A percentile compares a stretch with the other conserved stretches of the same genome.
Evolutionary conservation across 2,888 invertebrate genomes (phyloP).

Genomic region (Ischnus inquisitorius): DNA sequence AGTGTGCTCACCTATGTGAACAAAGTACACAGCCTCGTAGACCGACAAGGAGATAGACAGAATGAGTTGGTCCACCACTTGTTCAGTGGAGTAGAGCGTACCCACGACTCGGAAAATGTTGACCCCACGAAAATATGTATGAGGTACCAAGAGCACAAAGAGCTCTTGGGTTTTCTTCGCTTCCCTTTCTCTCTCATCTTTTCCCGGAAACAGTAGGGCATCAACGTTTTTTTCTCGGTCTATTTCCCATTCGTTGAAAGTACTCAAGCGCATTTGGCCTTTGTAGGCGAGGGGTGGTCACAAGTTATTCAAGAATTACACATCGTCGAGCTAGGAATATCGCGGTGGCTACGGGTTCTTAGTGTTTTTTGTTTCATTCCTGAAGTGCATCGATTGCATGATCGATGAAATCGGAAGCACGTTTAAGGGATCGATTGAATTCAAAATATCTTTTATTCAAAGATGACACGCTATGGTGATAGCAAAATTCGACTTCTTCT

Average conservation of each 20-base stretch:
- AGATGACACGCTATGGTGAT: not conserved
- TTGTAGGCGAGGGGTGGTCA: conserved; percentile 5
- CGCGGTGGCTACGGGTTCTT: not conserved
- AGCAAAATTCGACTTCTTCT: not conserved
- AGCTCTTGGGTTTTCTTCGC: conserved; percentile 48
- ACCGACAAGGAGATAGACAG: not conserved
- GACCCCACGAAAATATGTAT: conserved; percentile 66
- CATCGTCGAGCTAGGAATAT: not conserved
- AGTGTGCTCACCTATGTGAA: conserved; percentile 35
- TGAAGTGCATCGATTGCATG: not conserved
- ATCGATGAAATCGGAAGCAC: not conserved
- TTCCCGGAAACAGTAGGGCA: conserved; percentile 3
- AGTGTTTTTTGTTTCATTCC: not conserved
- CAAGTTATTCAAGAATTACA: conserved; percentile 27
- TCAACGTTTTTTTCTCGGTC: conserved; percentile 28
- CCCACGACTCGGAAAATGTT: conserved; percentile 61
- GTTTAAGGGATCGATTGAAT: not conserved
- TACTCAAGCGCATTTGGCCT: conserved; percentile 3
- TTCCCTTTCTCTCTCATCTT: not conserved
- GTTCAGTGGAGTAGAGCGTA: conserved; percentile 35
- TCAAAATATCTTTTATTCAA: not conserved
- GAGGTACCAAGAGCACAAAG: conserved; percentile 50
- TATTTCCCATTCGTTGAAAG: conserved; percentile 20
- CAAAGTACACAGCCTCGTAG: not conserved
- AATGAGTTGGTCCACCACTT: conserved; percentile 51